Evolutionary conservation across 2,797 vertebrate species (phyloP), one percentile per base, ranked within the genome.

Genomic region (Gymnothorax reevesii): DNA sequence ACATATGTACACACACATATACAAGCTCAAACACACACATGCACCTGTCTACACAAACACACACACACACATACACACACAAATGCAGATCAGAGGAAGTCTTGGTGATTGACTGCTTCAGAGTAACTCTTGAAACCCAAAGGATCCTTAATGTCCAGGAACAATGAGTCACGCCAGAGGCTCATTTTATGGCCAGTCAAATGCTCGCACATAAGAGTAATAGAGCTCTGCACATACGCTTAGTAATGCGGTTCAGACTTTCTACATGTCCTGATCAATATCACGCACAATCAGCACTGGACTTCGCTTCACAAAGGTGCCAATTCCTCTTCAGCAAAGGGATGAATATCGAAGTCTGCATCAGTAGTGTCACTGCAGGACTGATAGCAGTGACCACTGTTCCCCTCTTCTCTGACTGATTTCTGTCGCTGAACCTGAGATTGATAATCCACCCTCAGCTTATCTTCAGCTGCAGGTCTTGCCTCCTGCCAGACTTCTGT

Each of bases 221-320:
- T 49, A 77, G 52, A 8, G 49, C 49, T 55, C 49, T 22, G 6
- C 49, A 55, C 6, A 80, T 80, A 54, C 54, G 77, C 77, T 54
- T 80, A 54, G 77, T 80, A 55, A 54, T 20, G 77, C 54, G n/a
- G 55, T 80, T 80, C 77, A 54, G 55, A 52, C 49, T 49, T 80
- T 20, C 77, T 55, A 8, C 52, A 17, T 22, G 20, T 52, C 77
- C 77, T 52, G 77, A 80, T 80, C 77, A 80, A 80, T 80, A 80
- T 80, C 55, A 55, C n/a, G n/a, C 49, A 55, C 77, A 80, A 49
- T 22, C 20, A 80, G 20, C 55, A 57, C n/a, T 27, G n/a, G 20
- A 22, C n/a, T 52, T 80, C 15, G 17, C 15, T 52, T 1, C 17
- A 13, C 49, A 54, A 52, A 54, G 52, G 77, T 80, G 17, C 75